phyloP scores from a whole-genome alignment of 2,797 vertebrate species.

The Acestrorhynchus altus region DNA sequence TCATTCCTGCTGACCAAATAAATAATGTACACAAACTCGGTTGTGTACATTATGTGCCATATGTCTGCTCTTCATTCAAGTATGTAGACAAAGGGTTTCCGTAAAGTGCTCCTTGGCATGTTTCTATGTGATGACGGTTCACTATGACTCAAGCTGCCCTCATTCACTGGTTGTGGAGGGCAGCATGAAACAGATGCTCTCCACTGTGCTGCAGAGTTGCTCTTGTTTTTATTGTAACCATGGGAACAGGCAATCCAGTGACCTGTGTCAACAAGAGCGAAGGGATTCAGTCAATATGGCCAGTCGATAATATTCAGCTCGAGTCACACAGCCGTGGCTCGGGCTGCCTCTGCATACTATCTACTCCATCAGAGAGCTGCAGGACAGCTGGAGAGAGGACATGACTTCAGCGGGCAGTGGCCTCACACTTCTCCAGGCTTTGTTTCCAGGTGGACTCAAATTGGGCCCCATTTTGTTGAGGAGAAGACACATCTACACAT shows the following conservation, averaged over 20 bases:
- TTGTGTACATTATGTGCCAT: no score
- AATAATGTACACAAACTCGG: neutral
- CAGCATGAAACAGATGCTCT: constrained; percentile 52
- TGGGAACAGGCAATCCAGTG: constrained; percentile 67
- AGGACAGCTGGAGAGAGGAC: neutral
- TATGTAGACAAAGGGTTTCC: neutral
- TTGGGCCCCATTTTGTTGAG: neutral
- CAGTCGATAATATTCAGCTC: constrained; percentile 51
- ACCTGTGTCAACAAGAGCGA: constrained; percentile 62
- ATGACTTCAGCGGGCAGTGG: neutral
- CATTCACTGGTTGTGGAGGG: constrained; percentile 32
- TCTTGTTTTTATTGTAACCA: constrained; percentile 70
- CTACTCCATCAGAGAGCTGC: neutral
- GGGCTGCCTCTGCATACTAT: neutral
- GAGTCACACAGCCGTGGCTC: constrained; percentile 40
- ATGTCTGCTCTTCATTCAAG: neutral
- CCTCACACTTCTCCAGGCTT: neutral
- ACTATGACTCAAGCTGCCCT: neutral
- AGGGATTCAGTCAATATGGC: constrained; percentile 66
- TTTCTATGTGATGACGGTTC: neutral
- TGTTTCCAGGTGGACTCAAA: neutral
- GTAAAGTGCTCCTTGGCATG: constrained; percentile 5
- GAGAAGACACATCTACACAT: neutral
- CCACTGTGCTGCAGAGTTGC: constrained; percentile 37
- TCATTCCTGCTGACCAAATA: neutral